Evolutionary conservation across 2,797 vertebrate species (phyloP).

Genomic region (Gymnocypris eckloni): DNA sequence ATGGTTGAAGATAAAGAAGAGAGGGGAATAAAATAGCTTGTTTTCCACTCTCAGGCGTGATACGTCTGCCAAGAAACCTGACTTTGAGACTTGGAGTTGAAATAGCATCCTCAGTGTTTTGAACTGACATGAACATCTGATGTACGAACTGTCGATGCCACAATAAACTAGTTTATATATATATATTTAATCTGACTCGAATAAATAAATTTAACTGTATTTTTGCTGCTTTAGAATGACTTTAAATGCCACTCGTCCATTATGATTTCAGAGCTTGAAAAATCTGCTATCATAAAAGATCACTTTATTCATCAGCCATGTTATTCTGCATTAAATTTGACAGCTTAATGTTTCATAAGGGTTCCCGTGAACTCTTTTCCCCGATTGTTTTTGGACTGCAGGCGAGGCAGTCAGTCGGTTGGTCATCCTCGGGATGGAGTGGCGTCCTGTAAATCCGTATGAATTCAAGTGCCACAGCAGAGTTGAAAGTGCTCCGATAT

Average conservation of each 20-base stretch:
- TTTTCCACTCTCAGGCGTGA: slow-evolving; percentile 24
- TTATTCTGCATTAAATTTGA: slow-evolving; percentile 2
- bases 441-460: not conserved
- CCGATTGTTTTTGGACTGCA: not conserved
- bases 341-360: not conserved
- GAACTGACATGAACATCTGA: not conserved
- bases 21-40: slow-evolving; percentile 22
- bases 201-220: not conserved
- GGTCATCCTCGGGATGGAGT: not conserved
- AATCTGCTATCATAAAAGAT: not conserved
- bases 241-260: not conserved
- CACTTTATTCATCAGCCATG: not conserved
- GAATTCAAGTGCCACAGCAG: slow-evolving; percentile 9
- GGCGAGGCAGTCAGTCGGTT: not conserved
- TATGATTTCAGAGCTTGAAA: not conserved
- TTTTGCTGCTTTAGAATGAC: not conserved
- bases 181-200: too few species aligned
- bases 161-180: not conserved
- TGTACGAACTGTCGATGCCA: slow-evolving; percentile 5
- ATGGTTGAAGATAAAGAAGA: slow-evolving; percentile 9
- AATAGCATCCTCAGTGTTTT: slow-evolving; percentile 20
- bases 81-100: slow-evolving; percentile 9
- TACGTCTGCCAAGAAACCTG: slow-evolving; percentile 1
- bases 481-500: slow-evolving; percentile 29
- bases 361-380: not conserved